These are phyloP conservation scores for Hypomecis punctinalis DNA, from an alignment of 2,888 invertebrate genomes.

Conservation along the genomic window DNA sequence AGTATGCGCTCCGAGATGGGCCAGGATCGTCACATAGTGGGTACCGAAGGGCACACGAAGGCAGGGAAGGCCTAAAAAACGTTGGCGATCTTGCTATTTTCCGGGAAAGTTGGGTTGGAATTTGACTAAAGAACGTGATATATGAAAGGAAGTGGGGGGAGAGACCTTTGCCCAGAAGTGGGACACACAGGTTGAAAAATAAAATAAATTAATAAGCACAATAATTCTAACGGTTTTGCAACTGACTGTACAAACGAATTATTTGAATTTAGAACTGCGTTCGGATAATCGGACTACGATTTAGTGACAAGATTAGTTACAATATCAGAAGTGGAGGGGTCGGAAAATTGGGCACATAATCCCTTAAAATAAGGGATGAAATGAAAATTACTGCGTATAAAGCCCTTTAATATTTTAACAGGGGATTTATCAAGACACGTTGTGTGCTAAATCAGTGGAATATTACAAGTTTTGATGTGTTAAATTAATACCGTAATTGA, in stretches of 20 bases:
- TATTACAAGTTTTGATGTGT: constrained; percentile 23
- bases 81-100: no score
- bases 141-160: no score
- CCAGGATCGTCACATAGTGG: no score
- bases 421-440: constrained; percentile 47
- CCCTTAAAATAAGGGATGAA: constrained; percentile 64
- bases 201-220: no score
- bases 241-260: constrained; percentile 22
- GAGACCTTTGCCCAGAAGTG: no score
- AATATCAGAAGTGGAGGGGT: constrained; percentile 64
- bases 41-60: no score
- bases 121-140: no score
- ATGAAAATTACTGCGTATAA: constrained; percentile 66
- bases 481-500: constrained; percentile 27
- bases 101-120: no score
- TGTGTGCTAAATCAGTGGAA: constrained; percentile 23
- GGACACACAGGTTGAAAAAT: no score
- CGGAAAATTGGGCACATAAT: constrained; percentile 64
- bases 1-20: no score
- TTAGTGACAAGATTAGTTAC: constrained; percentile 80
- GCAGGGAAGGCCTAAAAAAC: no score
- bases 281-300: constrained; percentile 74
- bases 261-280: constrained; percentile 72
- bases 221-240: neutral
- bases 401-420: constrained; percentile 51